These are phyloP conservation scores for Pachliopta kotzebuea DNA, from an alignment of 2,888 invertebrate species.

Conservation along the genomic window DNA sequence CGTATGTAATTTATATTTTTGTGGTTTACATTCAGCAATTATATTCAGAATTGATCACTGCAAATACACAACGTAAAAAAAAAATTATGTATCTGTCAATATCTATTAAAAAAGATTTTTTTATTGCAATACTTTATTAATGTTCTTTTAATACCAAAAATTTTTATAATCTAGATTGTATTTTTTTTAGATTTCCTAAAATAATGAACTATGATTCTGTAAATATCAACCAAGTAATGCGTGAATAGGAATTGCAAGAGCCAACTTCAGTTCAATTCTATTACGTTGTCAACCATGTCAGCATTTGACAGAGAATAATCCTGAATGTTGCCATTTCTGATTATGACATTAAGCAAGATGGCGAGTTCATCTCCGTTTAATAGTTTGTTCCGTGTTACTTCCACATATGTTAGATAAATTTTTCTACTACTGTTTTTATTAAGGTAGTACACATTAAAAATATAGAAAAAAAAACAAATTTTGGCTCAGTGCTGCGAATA, in stretches of 20 bases:
- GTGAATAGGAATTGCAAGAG: not conserved
- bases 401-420: constrained; percentile 60
- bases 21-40: not conserved
- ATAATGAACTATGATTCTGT: not conserved
- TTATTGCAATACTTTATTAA: not conserved
- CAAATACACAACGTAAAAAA: not conserved
- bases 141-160: no score
- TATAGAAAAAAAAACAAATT: constrained; percentile 32
- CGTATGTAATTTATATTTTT: not conserved
- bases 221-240: not conserved
- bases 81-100: not conserved
- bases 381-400: constrained; percentile 70
- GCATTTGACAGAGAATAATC: constrained; percentile 46
- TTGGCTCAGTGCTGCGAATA: constrained; percentile 52
- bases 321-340: constrained; percentile 57
- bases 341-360: constrained; percentile 78
- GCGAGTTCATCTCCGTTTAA: constrained; percentile 78
- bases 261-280: constrained; percentile 42
- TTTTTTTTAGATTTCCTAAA: no score
- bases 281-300: constrained; percentile 52
- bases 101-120: not conserved
- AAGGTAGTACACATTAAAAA: constrained; percentile 46
- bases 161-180: no score
- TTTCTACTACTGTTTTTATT: constrained; percentile 62
- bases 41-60: not conserved